Conservation (phyloP, 2,888 invertebrate species). For the Synanthedon andrenaeformis region DNA sequence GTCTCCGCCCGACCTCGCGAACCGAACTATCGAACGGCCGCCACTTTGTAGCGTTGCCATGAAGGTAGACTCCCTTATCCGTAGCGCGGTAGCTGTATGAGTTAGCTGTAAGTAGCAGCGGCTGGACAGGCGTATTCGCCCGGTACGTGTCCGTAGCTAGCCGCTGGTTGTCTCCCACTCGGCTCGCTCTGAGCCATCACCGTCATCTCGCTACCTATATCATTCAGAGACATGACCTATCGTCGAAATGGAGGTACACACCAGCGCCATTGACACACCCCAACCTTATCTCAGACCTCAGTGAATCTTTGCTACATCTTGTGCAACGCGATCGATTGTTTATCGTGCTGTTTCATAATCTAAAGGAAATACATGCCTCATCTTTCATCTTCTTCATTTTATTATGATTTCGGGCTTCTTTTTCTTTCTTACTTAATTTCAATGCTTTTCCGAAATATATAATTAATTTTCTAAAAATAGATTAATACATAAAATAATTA, state of each 20-base stretch:
- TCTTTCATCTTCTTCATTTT: background rate
- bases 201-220: slow-evolving; percentile 10
- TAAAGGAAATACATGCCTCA: background rate
- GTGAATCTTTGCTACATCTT: background rate
- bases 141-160: slow-evolving; percentile 43
- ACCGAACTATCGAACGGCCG: slow-evolving; percentile 6
- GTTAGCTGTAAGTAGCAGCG: slow-evolving; percentile 53
- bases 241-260: background rate
- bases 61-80: slow-evolving; percentile 56
- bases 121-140: slow-evolving; percentile 18
- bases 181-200: slow-evolving; percentile 15
- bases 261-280: no score
- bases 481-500: no score
- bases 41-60: slow-evolving; percentile 49
- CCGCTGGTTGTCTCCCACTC: slow-evolving; percentile 19
- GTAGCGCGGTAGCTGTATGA: slow-evolving; percentile 55
- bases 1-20: slow-evolving; percentile 8
- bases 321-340: slow-evolving; percentile 4
- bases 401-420: background rate
- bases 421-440: no score
- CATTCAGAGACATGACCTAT: slow-evolving; percentile 3
- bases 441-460: no score
- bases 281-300: no score
- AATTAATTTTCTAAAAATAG: no score
- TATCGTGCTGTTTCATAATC: slow-evolving; percentile 2